Base-by-base conservation (phyloP, 2,888 invertebrate species). In the Apamea sordens region DNA sequence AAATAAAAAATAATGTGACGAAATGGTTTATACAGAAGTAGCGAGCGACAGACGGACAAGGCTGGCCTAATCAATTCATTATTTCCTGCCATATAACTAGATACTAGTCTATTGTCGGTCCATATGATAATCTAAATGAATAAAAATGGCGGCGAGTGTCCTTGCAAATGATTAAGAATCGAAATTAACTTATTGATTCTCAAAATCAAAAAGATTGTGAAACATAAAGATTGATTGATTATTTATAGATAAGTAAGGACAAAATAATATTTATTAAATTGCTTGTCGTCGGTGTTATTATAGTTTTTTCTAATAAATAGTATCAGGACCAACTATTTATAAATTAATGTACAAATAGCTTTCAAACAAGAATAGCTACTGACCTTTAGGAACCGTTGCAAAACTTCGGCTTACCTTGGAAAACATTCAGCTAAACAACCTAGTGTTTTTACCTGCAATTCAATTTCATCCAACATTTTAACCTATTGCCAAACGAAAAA, bases 331-430 rank as follows among this genome's bases (percentile, higher is more conserved):
- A n/a, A 53, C n/a, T 53, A 50, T 36, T 18, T 32, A 21, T n/a
- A 63, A 21, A 32, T 32, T 32, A 32, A 77, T 21, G 10, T n/a
- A n/a, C 21, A n/a, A 13, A 36, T 64, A 44, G 32, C 36, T 47
- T 64, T 28, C 72, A 72, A 78, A 73, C 72, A 28, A 65, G 79
- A 78, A 18, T 78, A 56, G 28, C 72, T 56, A 65, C 64, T 72
- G 72, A 79, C 72, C 64, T 78, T 78, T 79, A 73, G 15, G 28
- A 72, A 59, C 15, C 15, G 24, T 73, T 59, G 73, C 56, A 28
- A 56, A 28, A 73, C n/a, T 41, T 73, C 7, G 36, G 64, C 13
- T 79, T 28, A 73, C 72, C 78, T 79, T 78, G 63, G 18, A 24
- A 77, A 70, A 21, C 6, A 28, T 71, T 41, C 13, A 56, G 63